Evolutionary conservation across 2,888 invertebrate species (phyloP), one percentile per base, ranked within the genome.

Genomic region (Norana najaformis): DNA sequence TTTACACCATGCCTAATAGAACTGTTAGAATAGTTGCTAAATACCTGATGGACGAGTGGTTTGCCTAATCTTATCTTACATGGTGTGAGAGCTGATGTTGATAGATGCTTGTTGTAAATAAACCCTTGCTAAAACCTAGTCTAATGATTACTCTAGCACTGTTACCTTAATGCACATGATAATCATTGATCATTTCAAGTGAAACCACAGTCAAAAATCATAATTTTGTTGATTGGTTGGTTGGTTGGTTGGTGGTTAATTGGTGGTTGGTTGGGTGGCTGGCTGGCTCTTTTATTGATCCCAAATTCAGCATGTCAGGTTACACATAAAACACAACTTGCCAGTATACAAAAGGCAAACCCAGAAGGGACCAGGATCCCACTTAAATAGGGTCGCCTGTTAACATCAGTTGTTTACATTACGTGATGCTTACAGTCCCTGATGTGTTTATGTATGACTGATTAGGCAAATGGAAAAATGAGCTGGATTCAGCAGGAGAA

Each of bases 401-500:
- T n/a, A n/a, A n/a, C n/a, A n/a, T n/a, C 6, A n/a, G n/a, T 69
- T 30, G 69, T 69, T 69, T 69, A 69, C 69, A 69, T 69, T 69
- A 69, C 69, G 30, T n/a, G 69, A 69, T 69, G 69, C n/a, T n/a
- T 69, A n/a, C 30, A 69, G 0, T 69, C 20, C 47, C 23, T 47
- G 20, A 47, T 47, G 47, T 20, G 23, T 47, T 47, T 47, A 47
- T 47, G 47, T 47, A 1, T 47, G n/a, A 69, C n/a, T 69, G 69
- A 69, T 69, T 69, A 69, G 69, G 69, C 69, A 13, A 69, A 69
- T 69, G 69, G 30, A 8, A 69, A 69, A 8, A 69, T 69, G 69
- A 69, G 69, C 69, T 69, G 69, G 69, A 69, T 90, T 83, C 90
- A 90, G 20, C 38, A 47, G 53, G 90, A 90, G 34, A 90, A 88